Evolutionary conservation across 2,888 invertebrate genomes (phyloP).

Genomic region (Creontiades dilutus): DNA sequence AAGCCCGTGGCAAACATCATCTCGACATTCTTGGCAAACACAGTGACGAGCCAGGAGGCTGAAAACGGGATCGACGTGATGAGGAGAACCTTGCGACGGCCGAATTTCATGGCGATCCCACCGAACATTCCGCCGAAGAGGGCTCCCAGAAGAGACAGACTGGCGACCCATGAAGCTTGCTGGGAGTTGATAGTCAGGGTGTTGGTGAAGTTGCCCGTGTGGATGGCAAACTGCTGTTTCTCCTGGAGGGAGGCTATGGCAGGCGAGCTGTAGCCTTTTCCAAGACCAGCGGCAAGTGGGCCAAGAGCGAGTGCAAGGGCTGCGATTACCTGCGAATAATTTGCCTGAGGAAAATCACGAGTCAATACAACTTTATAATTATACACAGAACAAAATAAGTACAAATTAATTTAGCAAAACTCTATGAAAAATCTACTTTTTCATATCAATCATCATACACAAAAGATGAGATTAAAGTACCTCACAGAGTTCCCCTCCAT

Average conservation of each 20-base stretch:
- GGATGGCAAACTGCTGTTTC: conserved; percentile 79
- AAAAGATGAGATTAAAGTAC: too few species aligned
- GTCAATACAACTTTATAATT: not conserved
- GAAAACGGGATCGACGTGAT: conserved; percentile 88
- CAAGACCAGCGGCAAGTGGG: conserved; percentile 88
- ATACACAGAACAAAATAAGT: not conserved
- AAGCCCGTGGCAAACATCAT: conserved; percentile 92
- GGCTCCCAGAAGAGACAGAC: conserved; percentile 88
- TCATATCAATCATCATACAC: too few species aligned
- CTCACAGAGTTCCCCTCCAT: too few species aligned
- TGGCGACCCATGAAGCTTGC: conserved; percentile 90
- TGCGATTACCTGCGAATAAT: conserved; percentile 83
- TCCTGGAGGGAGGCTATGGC: conserved; percentile 88
- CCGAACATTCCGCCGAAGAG: conserved; percentile 89
- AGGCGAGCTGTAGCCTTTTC: conserved; percentile 91
- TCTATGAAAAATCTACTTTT: too few species aligned
- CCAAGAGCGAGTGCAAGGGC: conserved; percentile 89
- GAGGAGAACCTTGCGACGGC: conserved; percentile 85
- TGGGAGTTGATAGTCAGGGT: conserved; percentile 79
- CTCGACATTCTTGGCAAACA: conserved; percentile 87
- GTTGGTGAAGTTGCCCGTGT: conserved; percentile 76
- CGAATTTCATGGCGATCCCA: conserved; percentile 88
- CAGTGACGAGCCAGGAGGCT: conserved; percentile 90
- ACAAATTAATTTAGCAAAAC: too few species aligned
- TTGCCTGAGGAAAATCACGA: not conserved